Conservation (phyloP, 1,140 invertebrate genomes). For the Meteorus sp. region DNA sequence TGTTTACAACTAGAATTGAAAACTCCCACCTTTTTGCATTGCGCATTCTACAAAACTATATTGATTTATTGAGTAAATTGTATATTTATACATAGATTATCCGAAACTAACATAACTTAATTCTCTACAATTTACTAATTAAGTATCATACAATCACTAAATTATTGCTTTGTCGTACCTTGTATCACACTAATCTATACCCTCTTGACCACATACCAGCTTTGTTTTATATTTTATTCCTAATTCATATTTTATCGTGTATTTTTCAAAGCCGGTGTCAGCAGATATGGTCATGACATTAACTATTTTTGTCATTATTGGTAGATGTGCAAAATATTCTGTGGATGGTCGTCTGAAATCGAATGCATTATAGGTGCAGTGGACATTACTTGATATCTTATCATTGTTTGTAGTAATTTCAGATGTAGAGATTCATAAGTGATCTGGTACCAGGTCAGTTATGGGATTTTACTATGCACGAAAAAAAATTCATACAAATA, state of each 20-base stretch:
- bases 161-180: conserved; percentile 60
- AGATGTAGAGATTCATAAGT: too few relatives aligned
- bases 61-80: conserved; percentile 55
- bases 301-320: not conserved
- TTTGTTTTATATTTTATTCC: conserved; percentile 20
- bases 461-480: too few relatives aligned
- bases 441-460: too few relatives aligned
- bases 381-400: too few relatives aligned
- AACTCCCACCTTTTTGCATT: conserved; percentile 14
- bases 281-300: too few relatives aligned
- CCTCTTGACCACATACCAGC: conserved; percentile 37
- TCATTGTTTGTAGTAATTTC: too few relatives aligned
- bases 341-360: not conserved
- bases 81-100: conserved; percentile 48
- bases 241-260: conserved; percentile 12
- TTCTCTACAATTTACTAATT: conserved; percentile 51
- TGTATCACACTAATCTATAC: conserved; percentile 59
- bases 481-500: too few relatives aligned
- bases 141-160: conserved; percentile 60
- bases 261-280: conserved; percentile 21
- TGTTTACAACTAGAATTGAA: not conserved
- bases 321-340: not conserved
- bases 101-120: conserved; percentile 50
- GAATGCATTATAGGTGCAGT: too few relatives aligned
- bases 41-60: conserved; percentile 57